Evolutionary conservation across 35 echinoderm and acorn worm species (phyloP), one percentile per base, ranked within the genome.

Genomic region (Eucidaris tribuloides): DNA sequence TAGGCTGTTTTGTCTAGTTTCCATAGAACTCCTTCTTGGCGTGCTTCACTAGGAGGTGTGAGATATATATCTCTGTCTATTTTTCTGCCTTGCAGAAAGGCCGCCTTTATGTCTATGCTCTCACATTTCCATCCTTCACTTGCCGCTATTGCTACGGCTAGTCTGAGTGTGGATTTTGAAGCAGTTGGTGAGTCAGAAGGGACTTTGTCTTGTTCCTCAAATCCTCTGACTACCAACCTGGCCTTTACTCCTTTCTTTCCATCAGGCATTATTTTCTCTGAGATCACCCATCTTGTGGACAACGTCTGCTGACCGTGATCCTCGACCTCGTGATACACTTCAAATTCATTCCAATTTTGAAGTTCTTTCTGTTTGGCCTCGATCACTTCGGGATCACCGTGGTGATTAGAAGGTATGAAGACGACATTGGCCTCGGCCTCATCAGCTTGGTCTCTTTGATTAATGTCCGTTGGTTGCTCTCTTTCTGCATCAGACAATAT

Each of bases 111-210:
- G 22, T 62, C 59, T 7, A 62, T 23, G 32, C 7, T 22, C n/a
- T 62, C 59, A 62, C 59, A 62, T 23, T 62, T 20, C 59, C 59
- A 78, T 46, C 72, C 72, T 78, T 78, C 72, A 45, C 72, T 78
- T 48, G 72, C 72, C 28, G 72, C 72, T 27, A 78, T 27, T 78
- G 72, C 5, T 42, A 78, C 46, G 5, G 43, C 72, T 78, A 78
- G 36, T 27, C n/a, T n/a, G n/a, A n/a, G n/a, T n/a, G n/a, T n/a
- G n/a, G n/a, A n/a, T n/a, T n/a, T n/a, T n/a, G n/a, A n/a, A n/a
- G n/a, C n/a, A n/a, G n/a, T n/a, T n/a, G n/a, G n/a, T n/a, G n/a
- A n/a, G 28, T 70, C 64, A 70, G 64, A 70, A 13, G 7, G 64
- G 34, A 70, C 4, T 20, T 70, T 35, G 14, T 70, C 4, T 3